Conservation (phyloP, 2,797 vertebrate species). For the Muscicapa striata region DNA sequence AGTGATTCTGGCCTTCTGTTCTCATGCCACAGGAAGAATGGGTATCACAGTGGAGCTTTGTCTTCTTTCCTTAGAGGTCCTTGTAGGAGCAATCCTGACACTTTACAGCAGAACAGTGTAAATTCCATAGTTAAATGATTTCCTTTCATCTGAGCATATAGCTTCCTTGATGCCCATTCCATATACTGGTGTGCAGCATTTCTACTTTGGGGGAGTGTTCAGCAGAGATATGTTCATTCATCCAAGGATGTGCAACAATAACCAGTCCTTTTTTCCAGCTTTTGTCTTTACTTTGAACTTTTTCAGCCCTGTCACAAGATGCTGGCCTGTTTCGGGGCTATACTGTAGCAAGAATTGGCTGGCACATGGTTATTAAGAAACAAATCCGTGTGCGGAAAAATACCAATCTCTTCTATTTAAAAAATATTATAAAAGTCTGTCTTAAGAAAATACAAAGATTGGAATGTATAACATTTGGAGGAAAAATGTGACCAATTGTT, state of each 20-base stretch:
- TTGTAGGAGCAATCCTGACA: background rate
- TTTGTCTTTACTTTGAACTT: background rate
- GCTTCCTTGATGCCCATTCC: background rate
- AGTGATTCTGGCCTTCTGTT: background rate
- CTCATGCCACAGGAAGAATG: background rate
- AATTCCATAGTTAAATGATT: background rate
- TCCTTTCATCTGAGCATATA: background rate
- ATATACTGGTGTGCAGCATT: background rate
- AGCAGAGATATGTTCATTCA: background rate
- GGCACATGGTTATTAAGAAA: background rate
- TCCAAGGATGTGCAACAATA: background rate
- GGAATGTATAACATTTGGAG: background rate
- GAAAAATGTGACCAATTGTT: background rate
- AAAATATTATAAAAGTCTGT: background rate
- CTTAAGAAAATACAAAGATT: background rate
- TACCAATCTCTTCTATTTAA: background rate
- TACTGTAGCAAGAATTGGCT: background rate
- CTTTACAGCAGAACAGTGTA: background rate
- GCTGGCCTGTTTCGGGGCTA: background rate
- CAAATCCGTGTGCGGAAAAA: background rate
- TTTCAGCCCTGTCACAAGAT: background rate
- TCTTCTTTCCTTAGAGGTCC: background rate
- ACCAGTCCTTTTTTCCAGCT: background rate
- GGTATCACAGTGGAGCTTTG: background rate
- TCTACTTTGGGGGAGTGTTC: background rate